Conservation (phyloP, 2,113 vertebrate genomes). For the Malurus cyaneus region DNA sequence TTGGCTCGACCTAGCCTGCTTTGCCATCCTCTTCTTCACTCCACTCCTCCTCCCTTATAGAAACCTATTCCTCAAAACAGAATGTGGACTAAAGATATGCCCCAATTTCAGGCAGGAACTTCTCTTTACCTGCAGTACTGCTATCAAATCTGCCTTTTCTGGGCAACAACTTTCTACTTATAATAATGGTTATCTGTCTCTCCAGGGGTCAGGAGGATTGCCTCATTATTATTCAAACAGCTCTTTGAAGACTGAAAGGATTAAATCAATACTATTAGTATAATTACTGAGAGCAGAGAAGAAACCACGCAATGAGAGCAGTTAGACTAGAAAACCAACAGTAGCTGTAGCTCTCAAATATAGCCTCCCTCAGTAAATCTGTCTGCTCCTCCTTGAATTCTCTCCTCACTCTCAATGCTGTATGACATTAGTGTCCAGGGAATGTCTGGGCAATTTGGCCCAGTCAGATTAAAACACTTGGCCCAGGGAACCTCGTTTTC, state of each 20-base stretch:
- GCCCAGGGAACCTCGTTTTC: background rate
- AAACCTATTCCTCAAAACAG: background rate
- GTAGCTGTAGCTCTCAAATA: background rate
- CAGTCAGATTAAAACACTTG: background rate
- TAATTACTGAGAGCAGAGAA: background rate
- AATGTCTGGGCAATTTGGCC: background rate
- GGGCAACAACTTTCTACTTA: background rate
- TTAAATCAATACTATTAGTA: background rate
- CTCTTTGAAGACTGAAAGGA: background rate
- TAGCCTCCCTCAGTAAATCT: fast-evolving
- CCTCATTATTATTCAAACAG: background rate
- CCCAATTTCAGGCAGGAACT: background rate
- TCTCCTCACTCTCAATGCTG: background rate
- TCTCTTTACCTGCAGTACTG: background rate
- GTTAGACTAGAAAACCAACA: background rate
- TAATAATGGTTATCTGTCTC: background rate
- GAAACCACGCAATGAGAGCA: background rate
- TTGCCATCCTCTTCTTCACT: background rate
- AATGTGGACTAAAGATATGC: background rate
- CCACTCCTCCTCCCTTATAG: background rate
- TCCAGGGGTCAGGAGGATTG: background rate
- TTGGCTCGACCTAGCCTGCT: background rate
- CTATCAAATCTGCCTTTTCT: background rate
- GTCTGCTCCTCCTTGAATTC: fast-evolving
- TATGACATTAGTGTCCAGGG: background rate